Evolutionary conservation across 2,888 invertebrate species (phyloP), one percentile per base, ranked within the genome.

Genomic region (Subacronicta megacephala): DNA sequence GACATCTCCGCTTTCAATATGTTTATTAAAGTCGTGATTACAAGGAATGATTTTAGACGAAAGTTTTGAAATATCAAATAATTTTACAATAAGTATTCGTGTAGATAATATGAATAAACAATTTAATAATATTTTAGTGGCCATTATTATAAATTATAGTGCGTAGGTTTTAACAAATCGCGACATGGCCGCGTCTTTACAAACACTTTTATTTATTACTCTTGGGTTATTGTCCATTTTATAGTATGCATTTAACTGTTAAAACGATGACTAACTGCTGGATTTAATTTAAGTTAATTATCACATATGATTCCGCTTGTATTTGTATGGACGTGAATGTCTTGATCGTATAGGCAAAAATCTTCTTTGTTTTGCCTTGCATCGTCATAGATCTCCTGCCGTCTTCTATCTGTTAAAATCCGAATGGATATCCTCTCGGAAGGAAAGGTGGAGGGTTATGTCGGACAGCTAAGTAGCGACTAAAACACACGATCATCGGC

Each of bases 161-260:
- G 62, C 43, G 43, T 63, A 47, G 68, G 53, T 23, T 46, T 36
- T 26, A 40, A 44, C 23, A 53, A 43, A 52, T 31, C 5, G 35
- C 60, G 29, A 18, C 31, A 26, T 46, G 17, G 3, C 16, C 38
- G 16, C 15, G 12, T 38, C 23, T 44, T 26, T 10, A 45, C 33
- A 66, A 51, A 66, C 37, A 58, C 16, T 46, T 36, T 52, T 26
- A 36, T 61, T 43, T 43, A 67, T 60, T 52, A 38, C 41, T 33
- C 33, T 15, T 12, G 2, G 2, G 26, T 42, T 60, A 67, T 52
- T 42, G 17, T 12, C 9, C 12, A 45, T 2, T 45, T 29, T 35
- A 37, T 45, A 55, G 16, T 35, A 23, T 60, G 29, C 16, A 37
- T 15, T 42, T 49, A 37, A 9, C 9, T 12, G 2, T 13, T 40